Evolutionary conservation across 1,140 invertebrate species (phyloP), one percentile per base, ranked within the genome.

Genomic region (Drusus annulatus): DNA sequence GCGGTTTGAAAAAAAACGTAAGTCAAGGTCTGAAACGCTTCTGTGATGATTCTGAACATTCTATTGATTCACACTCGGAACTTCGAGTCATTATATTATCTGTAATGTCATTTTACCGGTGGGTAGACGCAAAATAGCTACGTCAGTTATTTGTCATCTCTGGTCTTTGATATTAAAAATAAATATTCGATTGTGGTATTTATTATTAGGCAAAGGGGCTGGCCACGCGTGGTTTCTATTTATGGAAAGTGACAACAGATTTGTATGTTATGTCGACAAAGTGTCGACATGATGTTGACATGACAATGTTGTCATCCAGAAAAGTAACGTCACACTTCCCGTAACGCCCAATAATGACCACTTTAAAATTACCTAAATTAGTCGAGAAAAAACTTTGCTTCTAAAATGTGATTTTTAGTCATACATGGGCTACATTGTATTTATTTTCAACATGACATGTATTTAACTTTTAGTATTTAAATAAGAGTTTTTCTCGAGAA

Each of bases 71-170:
- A 45, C 36, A 45, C 36, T 45, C 36, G 36, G 10, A 45, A 13
- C 36, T 13, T 10, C 36, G 36, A 13, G 8, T 45, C 36, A 45
- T 45, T 45, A 13, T 13, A 13, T 13, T 45, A 45, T 45, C 36
- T 10, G 36, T 45, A 10, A 45, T 45, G 8, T 13, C 36, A 10
- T 8, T 45, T 45, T 1, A 13, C 7, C 36, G 36, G 36, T 45
- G 10, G 36, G 36, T 1, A 45, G 10, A 45, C 36, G 36, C 8
- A 0, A 45, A 45, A 45, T 45, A 7, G 36, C 36, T 13, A 45
- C 36, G 28, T 25, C 4, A 65, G n/a, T 31, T 16, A 65, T 65
- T 65, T 65, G 62, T 65, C 62, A 65, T 65, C 25, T 65, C 10
- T n/a, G 62, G 2, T 65, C 21, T 28, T 36, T n/a, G n/a, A n/a